Percentiles rank a stretch among this genome's conserved stretches.
phyloP scores from a whole-genome alignment of 1,140 invertebrate genomes.

The Nixonia krombeini region DNA sequence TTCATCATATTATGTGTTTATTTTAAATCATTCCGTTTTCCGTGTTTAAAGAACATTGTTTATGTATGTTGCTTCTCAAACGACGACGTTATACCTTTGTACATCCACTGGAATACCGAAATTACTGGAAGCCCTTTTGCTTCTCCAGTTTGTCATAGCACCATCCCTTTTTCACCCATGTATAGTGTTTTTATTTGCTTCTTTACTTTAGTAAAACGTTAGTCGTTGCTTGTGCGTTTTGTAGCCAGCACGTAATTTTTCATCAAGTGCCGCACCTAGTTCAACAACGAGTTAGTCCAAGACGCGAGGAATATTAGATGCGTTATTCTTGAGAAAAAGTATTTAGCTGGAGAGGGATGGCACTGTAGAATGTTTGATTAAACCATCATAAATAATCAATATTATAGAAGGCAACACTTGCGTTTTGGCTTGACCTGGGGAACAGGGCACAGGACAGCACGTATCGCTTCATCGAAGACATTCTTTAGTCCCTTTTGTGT shows the following conservation, averaged over 20 bases:
- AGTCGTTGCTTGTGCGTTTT: conserved; percentile 44
- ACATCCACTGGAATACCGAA: conserved; percentile 52
- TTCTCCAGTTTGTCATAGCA: conserved; percentile 36
- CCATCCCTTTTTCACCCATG: conserved; percentile 24
- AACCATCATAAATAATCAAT: conserved; percentile 58
- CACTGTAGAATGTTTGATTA: conserved; percentile 35
- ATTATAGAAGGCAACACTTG: conserved; percentile 87
- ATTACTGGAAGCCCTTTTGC: conserved; percentile 50
- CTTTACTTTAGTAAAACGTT: conserved; percentile 27
- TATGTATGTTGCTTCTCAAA: conserved; percentile 8
- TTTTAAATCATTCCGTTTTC: conserved; percentile 31
- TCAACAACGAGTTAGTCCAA: conserved; percentile 9
- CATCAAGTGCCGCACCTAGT: neutral
- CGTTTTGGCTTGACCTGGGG: conserved; percentile 84
- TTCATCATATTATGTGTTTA: conserved; percentile 36
- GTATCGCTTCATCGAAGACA: conserved; percentile 99
- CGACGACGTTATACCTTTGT: conserved; percentile 18
- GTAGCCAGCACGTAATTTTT: conserved; percentile 6
- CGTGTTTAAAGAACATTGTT: conserved; percentile 33
- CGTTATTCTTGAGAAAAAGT: conserved; percentile 6
- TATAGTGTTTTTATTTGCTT: conserved; percentile 18
- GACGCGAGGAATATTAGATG: neutral
- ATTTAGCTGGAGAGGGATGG: conserved; percentile 18
- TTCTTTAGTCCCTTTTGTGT: conserved; percentile 99
- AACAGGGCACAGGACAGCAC: conserved; percentile 95